phyloP scores from a whole-genome alignment of 92 coral and sea anemone genomes.

The Muricea muricata region DNA sequence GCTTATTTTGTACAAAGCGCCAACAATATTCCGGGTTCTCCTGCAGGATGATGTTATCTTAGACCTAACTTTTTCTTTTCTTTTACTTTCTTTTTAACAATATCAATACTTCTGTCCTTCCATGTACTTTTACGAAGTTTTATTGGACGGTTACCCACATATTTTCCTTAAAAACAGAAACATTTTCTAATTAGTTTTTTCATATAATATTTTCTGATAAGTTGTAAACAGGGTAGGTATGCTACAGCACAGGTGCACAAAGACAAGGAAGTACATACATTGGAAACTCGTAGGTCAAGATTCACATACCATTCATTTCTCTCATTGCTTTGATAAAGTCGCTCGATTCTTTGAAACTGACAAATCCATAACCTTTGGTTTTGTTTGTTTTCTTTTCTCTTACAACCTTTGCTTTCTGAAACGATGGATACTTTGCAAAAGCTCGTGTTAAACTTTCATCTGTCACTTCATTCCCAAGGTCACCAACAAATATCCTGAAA shows the following conservation, averaged over 20 bases:
- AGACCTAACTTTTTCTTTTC: constrained; percentile 95
- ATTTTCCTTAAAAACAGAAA: constrained; percentile 80
- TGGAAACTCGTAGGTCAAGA: too few species aligned
- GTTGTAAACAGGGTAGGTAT: too few species aligned
- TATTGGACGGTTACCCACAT: constrained; percentile 96
- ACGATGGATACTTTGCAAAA: constrained; percentile 90
- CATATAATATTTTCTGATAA: too few species aligned
- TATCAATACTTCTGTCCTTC: constrained; percentile 95
- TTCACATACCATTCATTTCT: constrained; percentile 99
- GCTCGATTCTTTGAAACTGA: constrained; percentile 94
- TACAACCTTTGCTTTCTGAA: constrained; percentile 89
- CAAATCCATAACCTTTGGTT: constrained; percentile 95
- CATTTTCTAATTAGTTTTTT: not conserved
- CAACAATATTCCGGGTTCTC: not conserved
- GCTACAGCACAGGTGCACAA: too few species aligned
- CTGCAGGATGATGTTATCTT: constrained; percentile 67
- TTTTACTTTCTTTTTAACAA: constrained; percentile 85
- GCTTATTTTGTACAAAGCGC: not conserved
- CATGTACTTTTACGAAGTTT: constrained; percentile 96
- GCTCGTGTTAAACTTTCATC: constrained; percentile 90
- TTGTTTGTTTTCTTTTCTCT: constrained; percentile 93
- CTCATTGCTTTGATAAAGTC: constrained; percentile 98
- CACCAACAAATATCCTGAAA: constrained; percentile 95
- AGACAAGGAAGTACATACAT: too few species aligned
- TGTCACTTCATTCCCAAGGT: constrained; percentile 98